Percentiles rank a stretch among this genome's conserved stretches.
Evolutionary conservation across 2,888 invertebrate genomes (phyloP).

Genomic region (Anoncus sp.): DNA sequence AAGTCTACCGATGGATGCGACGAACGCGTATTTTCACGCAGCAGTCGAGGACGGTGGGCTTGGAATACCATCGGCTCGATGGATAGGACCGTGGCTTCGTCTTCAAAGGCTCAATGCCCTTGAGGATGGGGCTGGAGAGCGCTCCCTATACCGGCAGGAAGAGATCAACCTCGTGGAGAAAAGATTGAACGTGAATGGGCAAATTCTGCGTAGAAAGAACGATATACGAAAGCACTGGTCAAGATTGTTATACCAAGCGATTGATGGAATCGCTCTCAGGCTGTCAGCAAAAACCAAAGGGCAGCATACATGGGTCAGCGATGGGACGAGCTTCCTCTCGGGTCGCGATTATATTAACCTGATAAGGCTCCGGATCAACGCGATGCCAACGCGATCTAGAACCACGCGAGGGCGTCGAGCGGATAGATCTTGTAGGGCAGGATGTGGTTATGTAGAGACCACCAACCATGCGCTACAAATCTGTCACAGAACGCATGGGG

Average conservation of each 20-base stretch:
- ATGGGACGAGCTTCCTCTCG: conserved; percentile 44
- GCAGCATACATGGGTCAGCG: conserved; percentile 52
- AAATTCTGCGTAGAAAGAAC: not conserved
- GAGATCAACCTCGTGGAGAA: not conserved
- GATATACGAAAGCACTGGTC: conserved; percentile 5
- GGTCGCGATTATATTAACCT: conserved; percentile 53
- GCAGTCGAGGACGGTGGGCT: conserved; percentile 43
- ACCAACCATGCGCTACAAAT: conserved; percentile 72
- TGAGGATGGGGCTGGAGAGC: not conserved
- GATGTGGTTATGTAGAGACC: too few relatives aligned
- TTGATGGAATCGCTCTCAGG: conserved; percentile 44
- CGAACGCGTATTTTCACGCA: conserved; percentile 57
- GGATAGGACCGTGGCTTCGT: conserved; percentile 18
- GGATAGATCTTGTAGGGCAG: conserved; percentile 62
- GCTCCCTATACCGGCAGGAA: not conserved
- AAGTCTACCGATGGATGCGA: conserved; percentile 26
- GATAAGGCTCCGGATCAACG: conserved; percentile 71
- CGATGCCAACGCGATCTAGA: conserved; percentile 71
- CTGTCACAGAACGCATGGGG: conserved; percentile 75
- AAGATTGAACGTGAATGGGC: not conserved
- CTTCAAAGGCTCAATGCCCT: not conserved
- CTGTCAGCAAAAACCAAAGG: conserved; percentile 17
- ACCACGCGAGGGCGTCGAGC: conserved; percentile 66
- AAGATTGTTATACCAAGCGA: not conserved
- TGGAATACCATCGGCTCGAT: conserved; percentile 32